phyloP scores from a whole-genome alignment of 1,140 invertebrate genomes.

The Hycleus phaleratus region DNA sequence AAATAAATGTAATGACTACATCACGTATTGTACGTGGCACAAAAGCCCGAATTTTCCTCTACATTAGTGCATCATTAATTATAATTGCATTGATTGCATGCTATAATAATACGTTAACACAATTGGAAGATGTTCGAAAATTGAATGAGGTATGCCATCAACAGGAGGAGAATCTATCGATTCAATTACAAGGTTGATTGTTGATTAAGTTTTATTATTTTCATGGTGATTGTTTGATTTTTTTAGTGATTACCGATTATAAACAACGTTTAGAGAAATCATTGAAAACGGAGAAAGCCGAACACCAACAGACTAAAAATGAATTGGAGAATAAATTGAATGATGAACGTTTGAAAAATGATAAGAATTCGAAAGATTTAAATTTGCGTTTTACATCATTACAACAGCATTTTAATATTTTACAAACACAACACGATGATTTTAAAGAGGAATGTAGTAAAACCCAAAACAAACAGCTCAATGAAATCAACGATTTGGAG shows the following conservation, averaged over 20 bases:
- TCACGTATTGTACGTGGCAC: conserved; percentile 46
- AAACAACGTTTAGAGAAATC: conserved; percentile 44
- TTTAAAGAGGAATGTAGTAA: conserved; percentile 34
- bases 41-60: conserved; percentile 44
- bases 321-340: conserved; percentile 40
- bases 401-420: conserved; percentile 43
- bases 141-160: conserved; percentile 41
- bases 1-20: conserved; percentile 41
- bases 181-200: conserved; percentile 42
- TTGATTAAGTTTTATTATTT: conserved; percentile 1
- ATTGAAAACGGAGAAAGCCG: conserved; percentile 41
- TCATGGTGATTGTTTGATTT: not conserved
- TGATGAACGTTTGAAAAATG: conserved; percentile 38
- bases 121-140: conserved; percentile 44
- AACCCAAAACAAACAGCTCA: conserved; percentile 33
- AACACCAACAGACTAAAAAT: conserved; percentile 40
- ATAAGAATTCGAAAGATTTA: conserved; percentile 40
- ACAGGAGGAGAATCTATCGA: conserved; percentile 45
- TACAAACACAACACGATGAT: conserved; percentile 39
- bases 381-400: conserved; percentile 41
- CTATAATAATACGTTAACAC: conserved; percentile 45
- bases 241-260: conserved; percentile 40
- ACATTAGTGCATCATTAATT: conserved; percentile 41
- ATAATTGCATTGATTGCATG: conserved; percentile 44
- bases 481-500: conserved; percentile 36